Percentiles rank a stretch among this genome's conserved stretches.
These are phyloP conservation scores for Stictonetta naevosa DNA, from an alignment of 2,113 vertebrate genomes.

Conservation along the genomic window DNA sequence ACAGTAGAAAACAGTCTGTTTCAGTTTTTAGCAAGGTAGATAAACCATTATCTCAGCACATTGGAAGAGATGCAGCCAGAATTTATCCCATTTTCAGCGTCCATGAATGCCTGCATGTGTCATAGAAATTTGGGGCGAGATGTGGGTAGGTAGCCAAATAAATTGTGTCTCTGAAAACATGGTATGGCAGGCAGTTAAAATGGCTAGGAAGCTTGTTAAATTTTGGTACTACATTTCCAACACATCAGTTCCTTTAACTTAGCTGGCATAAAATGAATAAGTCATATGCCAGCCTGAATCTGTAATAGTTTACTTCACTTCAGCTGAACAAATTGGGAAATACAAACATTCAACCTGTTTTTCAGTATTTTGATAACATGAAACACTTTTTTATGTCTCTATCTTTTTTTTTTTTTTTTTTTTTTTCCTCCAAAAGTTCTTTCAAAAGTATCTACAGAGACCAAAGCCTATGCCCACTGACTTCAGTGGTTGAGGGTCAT, in stretches of 20 bases:
- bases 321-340: not conserved
- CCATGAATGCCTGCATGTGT: not conserved
- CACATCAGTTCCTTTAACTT: not conserved
- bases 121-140: not conserved
- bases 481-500: not conserved
- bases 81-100: not conserved
- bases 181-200: not conserved
- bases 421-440: not conserved
- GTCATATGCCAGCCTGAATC: not conserved
- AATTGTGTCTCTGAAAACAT: not conserved
- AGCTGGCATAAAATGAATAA: not conserved
- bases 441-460: not conserved
- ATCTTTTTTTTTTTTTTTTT: not conserved
- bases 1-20: constrained; percentile 32
- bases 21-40: constrained; percentile 11
- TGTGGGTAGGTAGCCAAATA: not conserved
- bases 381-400: not conserved
- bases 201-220: not conserved
- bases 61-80: not conserved
- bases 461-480: not conserved
- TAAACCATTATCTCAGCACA: not conserved
- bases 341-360: not conserved
- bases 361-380: not conserved
- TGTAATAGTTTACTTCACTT: not conserved
- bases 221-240: not conserved